These are phyloP conservation scores for Rhinichthys osculus DNA, from an alignment of 2,797 vertebrate genomes.

Conservation along the genomic window DNA sequence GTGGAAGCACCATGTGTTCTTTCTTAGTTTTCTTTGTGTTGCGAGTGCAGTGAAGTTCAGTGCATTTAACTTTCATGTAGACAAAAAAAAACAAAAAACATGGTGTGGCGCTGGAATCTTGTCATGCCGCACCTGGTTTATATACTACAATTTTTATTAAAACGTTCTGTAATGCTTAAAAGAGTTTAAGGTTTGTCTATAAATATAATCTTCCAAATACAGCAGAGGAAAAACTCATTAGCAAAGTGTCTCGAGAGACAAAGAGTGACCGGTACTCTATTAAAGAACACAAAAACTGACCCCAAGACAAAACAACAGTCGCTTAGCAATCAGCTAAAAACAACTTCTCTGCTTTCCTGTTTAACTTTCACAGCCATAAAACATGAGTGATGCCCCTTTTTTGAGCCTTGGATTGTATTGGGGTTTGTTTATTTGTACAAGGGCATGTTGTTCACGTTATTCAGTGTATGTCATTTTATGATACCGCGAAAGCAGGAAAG, in stretches of 20 bases:
- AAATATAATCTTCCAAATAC: background rate
- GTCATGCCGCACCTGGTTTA: background rate
- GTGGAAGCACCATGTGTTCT: background rate
- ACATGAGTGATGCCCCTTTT: constrained; percentile 52
- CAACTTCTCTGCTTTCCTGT: constrained; percentile 51
- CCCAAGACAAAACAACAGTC: constrained; percentile 44
- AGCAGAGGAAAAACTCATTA: constrained; percentile 49
- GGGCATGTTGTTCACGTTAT: constrained; percentile 17
- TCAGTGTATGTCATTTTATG: constrained; percentile 39
- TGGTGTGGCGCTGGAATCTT: background rate
- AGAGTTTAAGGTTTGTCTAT: background rate
- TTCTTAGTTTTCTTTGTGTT: constrained; percentile 1
- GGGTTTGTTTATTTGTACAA: constrained; percentile 66
- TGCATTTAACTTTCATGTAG: background rate
- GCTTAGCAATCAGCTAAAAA: constrained; percentile 40
- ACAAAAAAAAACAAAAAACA: background rate
- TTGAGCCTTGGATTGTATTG: constrained; percentile 33
- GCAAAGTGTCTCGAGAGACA: constrained; percentile 36
- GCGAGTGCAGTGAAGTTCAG: background rate
- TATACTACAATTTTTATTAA: background rate
- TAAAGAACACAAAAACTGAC: constrained; percentile 37
- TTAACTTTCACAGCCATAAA: constrained; percentile 59
- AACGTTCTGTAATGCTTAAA: background rate
- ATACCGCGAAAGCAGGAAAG: constrained; percentile 33
- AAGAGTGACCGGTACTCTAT: constrained; percentile 10